Evolutionary conservation across 2,797 vertebrate genomes (phyloP), one percentile per base, ranked within the genome.

Genomic region (Chaetodon trifasciatus): DNA sequence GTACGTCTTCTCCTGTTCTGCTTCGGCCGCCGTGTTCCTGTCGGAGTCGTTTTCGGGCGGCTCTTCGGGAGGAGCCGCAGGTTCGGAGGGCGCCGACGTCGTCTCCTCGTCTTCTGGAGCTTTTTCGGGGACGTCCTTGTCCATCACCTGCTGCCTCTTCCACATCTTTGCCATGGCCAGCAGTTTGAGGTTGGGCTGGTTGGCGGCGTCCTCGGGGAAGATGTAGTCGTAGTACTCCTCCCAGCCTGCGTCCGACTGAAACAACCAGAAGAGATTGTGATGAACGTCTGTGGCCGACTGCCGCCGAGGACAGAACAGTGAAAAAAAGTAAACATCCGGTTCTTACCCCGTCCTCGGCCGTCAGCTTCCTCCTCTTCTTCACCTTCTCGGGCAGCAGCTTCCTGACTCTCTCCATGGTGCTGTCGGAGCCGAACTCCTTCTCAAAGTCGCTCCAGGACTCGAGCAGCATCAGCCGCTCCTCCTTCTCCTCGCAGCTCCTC

Each of bases 181-280:
- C 66, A 99, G 96, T 76, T 99, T 99, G 93, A 99, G 98, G 89
- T 99, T 99, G 76, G 98, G 98, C 79, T 98, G 98, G 92, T 99
- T 99, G 84, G 98, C 98, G 8, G 98, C 96, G 60, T 99, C 98
- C 85, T 99, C 98, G 0, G 98, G 98, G 92, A 99, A 99, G 94
- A 99, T 99, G 86, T 99, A 99, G 89, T 99, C 98, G 23, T 98
- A 99, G 89, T 98, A 99, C 69, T 99, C 98, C 89, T 99, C 98
- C 98, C 98, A 99, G 40, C 98, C 98, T 32, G 97, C 97, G 55
- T 99, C 98, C 16, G 97, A 97, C 98, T 99, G 88, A 49, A 55
- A 64, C 68, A 55, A 85, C 55, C 10, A 44, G 1, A 52, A 79
- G 11, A 7, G 16, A 49, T 1, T 35, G 5, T 17, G 15, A 39